phyloP scores from a whole-genome alignment of 2,113 vertebrate genomes.

The Myodes glareolus region DNA sequence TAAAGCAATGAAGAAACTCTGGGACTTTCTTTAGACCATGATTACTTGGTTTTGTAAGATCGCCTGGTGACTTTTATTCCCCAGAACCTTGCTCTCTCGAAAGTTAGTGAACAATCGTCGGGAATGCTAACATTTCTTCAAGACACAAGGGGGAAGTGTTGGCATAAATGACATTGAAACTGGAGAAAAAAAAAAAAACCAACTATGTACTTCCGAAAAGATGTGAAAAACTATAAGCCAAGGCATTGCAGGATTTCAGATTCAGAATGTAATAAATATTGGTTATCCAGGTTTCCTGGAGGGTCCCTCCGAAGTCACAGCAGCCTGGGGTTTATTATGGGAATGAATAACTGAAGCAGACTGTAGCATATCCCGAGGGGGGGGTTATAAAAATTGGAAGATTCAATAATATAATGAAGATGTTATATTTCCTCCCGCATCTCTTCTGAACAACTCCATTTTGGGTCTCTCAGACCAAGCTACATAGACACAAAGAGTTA shows the following conservation, averaged over 20 bases:
- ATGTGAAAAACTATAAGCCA: not conserved
- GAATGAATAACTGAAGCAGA: slow-evolving; percentile 70
- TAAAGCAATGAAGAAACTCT: not conserved
- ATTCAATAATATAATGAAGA: slow-evolving; percentile 62
- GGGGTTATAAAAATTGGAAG: slow-evolving; percentile 56
- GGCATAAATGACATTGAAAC: not conserved
- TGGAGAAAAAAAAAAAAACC: not conserved
- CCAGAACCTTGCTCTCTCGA: slow-evolving; percentile 32
- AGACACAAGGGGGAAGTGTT: not conserved
- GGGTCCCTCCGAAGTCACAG: slow-evolving; percentile 42
- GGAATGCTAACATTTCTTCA: not conserved
- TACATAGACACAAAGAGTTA: not conserved
- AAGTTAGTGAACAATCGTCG: not conserved
- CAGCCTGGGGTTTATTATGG: slow-evolving; percentile 69
- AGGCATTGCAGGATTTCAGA: not conserved
- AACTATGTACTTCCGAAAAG: not conserved
- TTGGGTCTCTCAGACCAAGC: slow-evolving; percentile 59
- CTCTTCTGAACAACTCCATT: slow-evolving; percentile 70
- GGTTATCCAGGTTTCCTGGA: not conserved
- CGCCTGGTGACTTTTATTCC: not conserved
- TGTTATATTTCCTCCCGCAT: slow-evolving; percentile 40
- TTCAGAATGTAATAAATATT: not conserved
- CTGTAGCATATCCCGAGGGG: slow-evolving; percentile 58
- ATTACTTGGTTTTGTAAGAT: not conserved
- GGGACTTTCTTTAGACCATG: not conserved